phyloP scores from a whole-genome alignment of 2,888 invertebrate species.

The Strigamia crassipes region DNA sequence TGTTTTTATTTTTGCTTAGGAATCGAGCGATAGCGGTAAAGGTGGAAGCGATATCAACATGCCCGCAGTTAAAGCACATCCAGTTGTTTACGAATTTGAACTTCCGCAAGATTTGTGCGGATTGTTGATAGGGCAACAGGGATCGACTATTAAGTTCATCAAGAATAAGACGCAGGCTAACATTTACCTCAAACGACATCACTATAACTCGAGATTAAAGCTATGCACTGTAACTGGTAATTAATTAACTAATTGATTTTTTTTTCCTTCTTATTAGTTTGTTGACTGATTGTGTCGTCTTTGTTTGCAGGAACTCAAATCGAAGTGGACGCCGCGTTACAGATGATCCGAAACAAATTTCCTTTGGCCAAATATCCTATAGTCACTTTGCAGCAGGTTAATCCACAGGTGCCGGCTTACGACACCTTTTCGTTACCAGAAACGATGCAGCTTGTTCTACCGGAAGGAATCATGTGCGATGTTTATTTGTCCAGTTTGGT shows the following conservation, averaged over 20 bases:
- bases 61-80: conserved; percentile 19
- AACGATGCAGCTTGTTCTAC: conserved; percentile 72
- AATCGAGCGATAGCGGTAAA: conserved; percentile 82
- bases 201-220: conserved; percentile 73
- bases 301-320: conserved; percentile 67
- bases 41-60: conserved; percentile 69
- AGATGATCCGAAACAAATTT: conserved; percentile 82
- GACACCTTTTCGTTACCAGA: background rate
- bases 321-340: conserved; percentile 80
- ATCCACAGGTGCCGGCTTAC: conserved; percentile 50
- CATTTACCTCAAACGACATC: conserved; percentile 78
- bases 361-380: conserved; percentile 79
- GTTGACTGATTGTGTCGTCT: background rate
- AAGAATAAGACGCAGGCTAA: conserved; percentile 78
- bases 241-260: conserved; percentile 35
- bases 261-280: background rate
- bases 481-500: conserved; percentile 85
- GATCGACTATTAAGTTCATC: conserved; percentile 76
- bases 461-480: conserved; percentile 92
- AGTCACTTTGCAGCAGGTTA: conserved; percentile 71
- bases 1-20: conserved; percentile 60
- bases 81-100: conserved; percentile 57
- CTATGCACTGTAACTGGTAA: conserved; percentile 82
- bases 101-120: conserved; percentile 71
- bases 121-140: conserved; percentile 82